Percentiles rank a stretch among this genome's conserved stretches.
These are phyloP conservation scores for Cyphomyrus discorhynchus DNA, from an alignment of 2,113 vertebrate species.

Conservation along the genomic window DNA sequence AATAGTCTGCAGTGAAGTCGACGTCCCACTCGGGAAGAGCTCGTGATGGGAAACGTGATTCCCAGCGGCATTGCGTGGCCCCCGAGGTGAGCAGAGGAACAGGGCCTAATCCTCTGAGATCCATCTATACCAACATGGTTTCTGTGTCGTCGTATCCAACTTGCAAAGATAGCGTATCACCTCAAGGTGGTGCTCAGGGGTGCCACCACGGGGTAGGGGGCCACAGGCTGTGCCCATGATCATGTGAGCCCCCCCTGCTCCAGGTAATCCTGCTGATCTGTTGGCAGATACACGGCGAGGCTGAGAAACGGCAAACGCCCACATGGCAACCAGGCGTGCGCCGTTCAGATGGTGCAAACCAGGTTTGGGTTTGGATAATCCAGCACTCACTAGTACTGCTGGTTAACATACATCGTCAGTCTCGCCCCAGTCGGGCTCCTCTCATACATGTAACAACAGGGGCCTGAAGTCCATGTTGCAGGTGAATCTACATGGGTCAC, in stretches of 20 bases:
- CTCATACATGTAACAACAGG: not conserved
- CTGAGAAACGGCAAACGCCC: not conserved
- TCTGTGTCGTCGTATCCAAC: constrained; percentile 8
- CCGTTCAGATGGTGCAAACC: not conserved
- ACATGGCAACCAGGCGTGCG: not conserved
- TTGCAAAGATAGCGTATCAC: not conserved
- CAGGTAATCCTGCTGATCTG: not conserved
- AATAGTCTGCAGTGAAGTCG: constrained; percentile 3
- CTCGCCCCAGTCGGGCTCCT: not conserved
- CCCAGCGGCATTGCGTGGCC: not conserved
- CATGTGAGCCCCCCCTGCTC: not conserved
- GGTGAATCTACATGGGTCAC: not conserved
- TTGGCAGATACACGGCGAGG: not conserved
- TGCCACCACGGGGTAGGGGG: not conserved
- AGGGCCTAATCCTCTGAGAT: constrained; percentile 36
- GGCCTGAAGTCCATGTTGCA: not conserved
- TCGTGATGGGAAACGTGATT: constrained; percentile 17
- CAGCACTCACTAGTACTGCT: not conserved
- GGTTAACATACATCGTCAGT: not conserved
- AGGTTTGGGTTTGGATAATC: not conserved
- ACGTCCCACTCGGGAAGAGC: constrained; percentile 37
- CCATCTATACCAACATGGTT: constrained; percentile 37
- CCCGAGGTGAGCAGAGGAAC: constrained; percentile 10
- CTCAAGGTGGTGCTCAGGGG: not conserved
- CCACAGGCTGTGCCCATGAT: not conserved